Evolutionary conservation across 2,888 invertebrate species (phyloP), one percentile per base, ranked within the genome.

Genomic region (Brachypalpus laphriformis): DNA sequence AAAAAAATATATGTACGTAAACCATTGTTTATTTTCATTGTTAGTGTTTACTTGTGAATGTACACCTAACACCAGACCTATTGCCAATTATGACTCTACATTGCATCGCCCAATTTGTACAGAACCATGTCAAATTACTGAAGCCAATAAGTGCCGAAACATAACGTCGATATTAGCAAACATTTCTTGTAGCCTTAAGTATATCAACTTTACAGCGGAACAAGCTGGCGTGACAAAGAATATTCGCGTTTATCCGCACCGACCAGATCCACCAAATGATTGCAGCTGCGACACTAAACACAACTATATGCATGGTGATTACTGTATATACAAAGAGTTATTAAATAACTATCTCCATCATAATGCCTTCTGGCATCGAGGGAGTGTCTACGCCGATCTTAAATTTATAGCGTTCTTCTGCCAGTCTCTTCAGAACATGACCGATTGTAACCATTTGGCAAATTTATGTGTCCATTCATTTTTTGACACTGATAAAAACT

Each of bases 381-480:
- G 88, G 3, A 86, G 76, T 20, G 82, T 87, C 3, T 87, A 76
- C 76, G 89, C 89, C 0, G 89, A 92, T 40, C 87, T 92, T 0
- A 91, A 91, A 87, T 91, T 90, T 70, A 89, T 91, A 28, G 89
- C 89, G 6, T 92, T 92, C 86, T 91, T 92, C 76, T 92, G 92
- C 20, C 87, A 91, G 86, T 87, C 89, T 0, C 81, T 93, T 42
- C 88, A 93, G 89, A 92, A 92, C 87, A 90, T 90, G 66, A 93
- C 92, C 14, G 94, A 95, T 8, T 96, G 96, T 88, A 94, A 95
- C 90, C 92, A 94, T 80, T 90, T 96, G 77, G 94, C 94, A 1
- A 95, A 96, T 90, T 92, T 95, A 90, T 96, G 96, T 88, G 92
- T 94, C 0, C 90, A 95, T 71, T 93, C 93, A 6, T 91, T 94